A percentile compares a stretch with the other conserved stretches of the same genome.
These are phyloP conservation scores for Thaumatotibia leucotreta DNA, from an alignment of 1,140 invertebrate species.

Conservation along the genomic window DNA sequence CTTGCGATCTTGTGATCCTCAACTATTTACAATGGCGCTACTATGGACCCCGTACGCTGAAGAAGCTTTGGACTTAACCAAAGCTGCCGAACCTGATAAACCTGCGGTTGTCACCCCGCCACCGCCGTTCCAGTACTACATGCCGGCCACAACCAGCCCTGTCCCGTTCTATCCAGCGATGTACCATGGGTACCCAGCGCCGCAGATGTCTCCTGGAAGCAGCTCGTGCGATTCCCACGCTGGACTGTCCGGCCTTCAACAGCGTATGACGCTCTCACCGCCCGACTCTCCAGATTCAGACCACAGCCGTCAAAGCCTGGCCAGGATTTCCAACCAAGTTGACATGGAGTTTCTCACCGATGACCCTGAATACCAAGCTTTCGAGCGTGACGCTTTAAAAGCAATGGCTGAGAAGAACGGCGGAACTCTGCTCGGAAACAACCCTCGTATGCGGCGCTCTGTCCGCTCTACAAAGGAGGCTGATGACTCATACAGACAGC, in stretches of 20 bases:
- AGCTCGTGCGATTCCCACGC: not conserved
- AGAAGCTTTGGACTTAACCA: slow-evolving; percentile 6
- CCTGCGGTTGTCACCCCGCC: not conserved
- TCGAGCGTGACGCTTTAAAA: slow-evolving; percentile 37
- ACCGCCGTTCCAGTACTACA: not conserved
- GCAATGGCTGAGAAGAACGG: slow-evolving; percentile 51
- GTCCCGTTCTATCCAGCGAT: not conserved
- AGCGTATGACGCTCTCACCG: not conserved
- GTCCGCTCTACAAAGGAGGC: slow-evolving; percentile 73
- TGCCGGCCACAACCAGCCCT: not conserved
- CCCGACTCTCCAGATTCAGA: not conserved
- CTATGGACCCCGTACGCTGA: slow-evolving; percentile 17
- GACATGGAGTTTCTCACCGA: slow-evolving; percentile 25
- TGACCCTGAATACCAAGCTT: slow-evolving; percentile 31
- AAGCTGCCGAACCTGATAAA: not conserved
- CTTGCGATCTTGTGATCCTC: not conserved
- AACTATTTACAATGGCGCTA: not conserved
- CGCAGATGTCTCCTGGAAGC: not conserved
- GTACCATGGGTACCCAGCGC: not conserved
- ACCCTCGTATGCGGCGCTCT: slow-evolving; percentile 43
- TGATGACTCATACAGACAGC: slow-evolving; percentile 90
- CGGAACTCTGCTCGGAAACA: slow-evolving; percentile 39
- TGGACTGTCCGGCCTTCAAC: not conserved
- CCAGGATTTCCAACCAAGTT: not conserved
- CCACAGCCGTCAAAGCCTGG: not conserved